Evolutionary conservation across 2,797 vertebrate species (phyloP).

Genomic region (Sarcophilus harrisii): DNA sequence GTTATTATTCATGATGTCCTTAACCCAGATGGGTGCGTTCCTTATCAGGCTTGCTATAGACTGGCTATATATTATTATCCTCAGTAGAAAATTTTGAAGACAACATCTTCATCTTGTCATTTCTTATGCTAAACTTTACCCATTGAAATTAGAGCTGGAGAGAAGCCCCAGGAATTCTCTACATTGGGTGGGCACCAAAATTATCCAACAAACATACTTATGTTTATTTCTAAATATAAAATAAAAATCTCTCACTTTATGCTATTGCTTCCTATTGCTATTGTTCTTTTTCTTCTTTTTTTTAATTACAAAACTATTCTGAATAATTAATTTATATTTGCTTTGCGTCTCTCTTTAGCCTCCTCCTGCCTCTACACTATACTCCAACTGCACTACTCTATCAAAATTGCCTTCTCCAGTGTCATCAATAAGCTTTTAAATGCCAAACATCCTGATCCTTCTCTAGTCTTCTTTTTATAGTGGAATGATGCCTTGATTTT

Average conservation of each 20-base stretch:
- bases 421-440: neutral
- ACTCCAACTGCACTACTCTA: neutral
- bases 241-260: neutral
- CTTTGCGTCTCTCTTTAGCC: constrained; percentile 18
- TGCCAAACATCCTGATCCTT: neutral
- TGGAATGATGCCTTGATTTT: neutral
- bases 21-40: neutral
- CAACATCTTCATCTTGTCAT: neutral
- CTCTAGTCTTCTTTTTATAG: neutral
- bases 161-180: neutral
- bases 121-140: neutral
- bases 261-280: neutral
- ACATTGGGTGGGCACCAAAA: neutral
- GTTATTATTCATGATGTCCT: neutral
- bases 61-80: neutral
- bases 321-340: neutral
- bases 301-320: neutral
- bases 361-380: neutral
- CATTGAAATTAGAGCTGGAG: neutral
- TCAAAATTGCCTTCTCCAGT: neutral
- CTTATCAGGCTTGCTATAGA: neutral
- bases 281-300: neutral
- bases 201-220: neutral
- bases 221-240: neutral
- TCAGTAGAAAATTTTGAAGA: constrained; percentile 20